Evolutionary conservation across 2,888 invertebrate genomes (phyloP), one percentile per base, ranked within the genome.

Genomic region (Agonopterix arenella): DNA sequence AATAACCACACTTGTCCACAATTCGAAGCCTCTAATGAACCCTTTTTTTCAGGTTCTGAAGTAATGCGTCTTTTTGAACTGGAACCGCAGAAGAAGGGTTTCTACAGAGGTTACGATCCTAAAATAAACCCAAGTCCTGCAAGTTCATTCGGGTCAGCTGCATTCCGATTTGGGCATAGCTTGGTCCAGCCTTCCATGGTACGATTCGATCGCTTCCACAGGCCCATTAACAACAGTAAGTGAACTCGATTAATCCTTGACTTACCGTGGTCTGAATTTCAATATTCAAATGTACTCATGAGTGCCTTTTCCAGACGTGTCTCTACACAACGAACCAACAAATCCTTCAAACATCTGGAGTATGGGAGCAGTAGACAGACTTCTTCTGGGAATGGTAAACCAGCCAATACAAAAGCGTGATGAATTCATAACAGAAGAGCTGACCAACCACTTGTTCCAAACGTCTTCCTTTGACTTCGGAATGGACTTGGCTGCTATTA

Each of bases 161-260:
- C 96, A 2, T 96, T 95, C 76, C 90, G 96, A 16, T 96, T 96
- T 73, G 96, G 96, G 0, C 96, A 96, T 73, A 96, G 96, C 44
- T 82, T 97, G 56, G 95, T 97, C 2, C 96, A 96, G 67, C 91
- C 92, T 5, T 92, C 93, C 8, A 94, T 96, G 72, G 86, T 95
- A 56, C 90, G 96, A 54, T 93, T 91, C 63, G 94, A 96, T 64
- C 89, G 90, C 8, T 90, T 92, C 60, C 95, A 95, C 67, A 86
- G 91, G 42, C 91, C 93, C 0, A 79, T 95, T 51, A 89, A 90
- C 45, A 93, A 94, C 58, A 96, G 96, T 96, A 73, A 91, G 93
- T 89, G 28, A 40, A 13, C 8, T 43, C 43, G 8, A 42, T 42
- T 11, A 45, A 45, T 36, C 10, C 36, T 45, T 45, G n/a, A 10